phyloP scores from a whole-genome alignment of 2,888 invertebrate species.

The Ochlodes sylvanus region DNA sequence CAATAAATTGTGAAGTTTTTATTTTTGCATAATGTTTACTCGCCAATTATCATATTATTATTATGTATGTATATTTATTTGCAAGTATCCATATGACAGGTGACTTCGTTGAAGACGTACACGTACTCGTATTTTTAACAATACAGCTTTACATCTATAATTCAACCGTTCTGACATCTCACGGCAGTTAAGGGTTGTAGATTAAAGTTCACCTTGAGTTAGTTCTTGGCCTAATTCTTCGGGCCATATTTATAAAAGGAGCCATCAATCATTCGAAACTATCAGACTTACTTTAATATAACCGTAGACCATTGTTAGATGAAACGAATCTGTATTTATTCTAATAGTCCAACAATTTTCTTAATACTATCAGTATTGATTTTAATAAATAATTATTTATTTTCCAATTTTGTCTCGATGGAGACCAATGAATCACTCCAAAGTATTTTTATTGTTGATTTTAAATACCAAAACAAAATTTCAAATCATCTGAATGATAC shows the following conservation, averaged over 20 bases:
- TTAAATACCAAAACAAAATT: slow-evolving; percentile 12
- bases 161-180: slow-evolving; percentile 66
- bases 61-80: no score
- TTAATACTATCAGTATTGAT: not conserved
- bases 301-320: not conserved
- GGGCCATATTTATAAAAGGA: slow-evolving; percentile 70
- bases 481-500: not conserved
- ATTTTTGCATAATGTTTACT: not conserved
- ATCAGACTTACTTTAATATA: slow-evolving; percentile 39
- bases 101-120: slow-evolving; percentile 20
- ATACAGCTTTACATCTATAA: slow-evolving; percentile 51
- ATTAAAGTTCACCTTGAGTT: slow-evolving; percentile 62
- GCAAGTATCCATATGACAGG: slow-evolving; percentile 18
- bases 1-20: no score
- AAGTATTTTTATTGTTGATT: slow-evolving; percentile 19
- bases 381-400: no score
- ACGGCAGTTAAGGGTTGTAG: slow-evolving; percentile 65
- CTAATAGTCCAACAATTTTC: not conserved
- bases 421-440: slow-evolving; percentile 8
- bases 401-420: slow-evolving; percentile 1
- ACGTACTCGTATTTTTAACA: slow-evolving; percentile 37
- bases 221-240: slow-evolving; percentile 74
- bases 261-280: slow-evolving; percentile 72
- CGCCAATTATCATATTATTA: not conserved
- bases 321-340: not conserved